phyloP scores from a whole-genome alignment of 2,113 vertebrate genomes.

The Cynocephalus volans region DNA sequence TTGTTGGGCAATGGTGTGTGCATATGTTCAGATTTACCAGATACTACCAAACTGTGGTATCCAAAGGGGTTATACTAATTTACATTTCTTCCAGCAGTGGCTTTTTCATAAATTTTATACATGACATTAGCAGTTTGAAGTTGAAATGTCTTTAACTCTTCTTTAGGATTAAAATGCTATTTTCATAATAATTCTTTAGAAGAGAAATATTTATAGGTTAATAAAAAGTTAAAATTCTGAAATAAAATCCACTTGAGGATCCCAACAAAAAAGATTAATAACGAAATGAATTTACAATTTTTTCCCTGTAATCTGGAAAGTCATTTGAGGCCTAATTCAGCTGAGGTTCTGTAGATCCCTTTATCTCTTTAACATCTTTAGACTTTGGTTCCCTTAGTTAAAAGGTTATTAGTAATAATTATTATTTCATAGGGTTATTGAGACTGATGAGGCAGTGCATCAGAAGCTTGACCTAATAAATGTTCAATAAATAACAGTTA shows the following conservation, averaged over 20 bases:
- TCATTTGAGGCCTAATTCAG: not conserved
- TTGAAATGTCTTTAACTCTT: not conserved
- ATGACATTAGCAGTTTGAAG: conserved; percentile 28
- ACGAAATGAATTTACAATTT: not conserved
- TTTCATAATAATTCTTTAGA: not conserved
- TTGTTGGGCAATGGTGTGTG: not conserved
- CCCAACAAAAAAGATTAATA: not conserved
- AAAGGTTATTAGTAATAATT: not conserved
- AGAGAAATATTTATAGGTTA: not conserved
- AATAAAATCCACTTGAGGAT: not conserved
- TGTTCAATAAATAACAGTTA: not conserved
- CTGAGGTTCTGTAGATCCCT: not conserved
- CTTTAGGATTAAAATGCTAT: not conserved
- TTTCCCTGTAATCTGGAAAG: not conserved
- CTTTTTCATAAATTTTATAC: not conserved
- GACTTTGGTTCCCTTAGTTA: not conserved
- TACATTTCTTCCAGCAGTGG: not conserved
- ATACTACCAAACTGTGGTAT: not conserved
- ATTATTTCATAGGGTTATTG: not conserved
- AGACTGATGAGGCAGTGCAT: not conserved
- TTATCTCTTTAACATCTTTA: conserved; percentile 21
- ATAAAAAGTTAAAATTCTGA: conserved; percentile 27
- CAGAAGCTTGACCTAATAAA: not conserved
- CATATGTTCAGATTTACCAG: not conserved
- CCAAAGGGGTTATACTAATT: not conserved